Conservation (phyloP, 2,888 invertebrate genomes). For the Amblyjoppa proteus region DNA sequence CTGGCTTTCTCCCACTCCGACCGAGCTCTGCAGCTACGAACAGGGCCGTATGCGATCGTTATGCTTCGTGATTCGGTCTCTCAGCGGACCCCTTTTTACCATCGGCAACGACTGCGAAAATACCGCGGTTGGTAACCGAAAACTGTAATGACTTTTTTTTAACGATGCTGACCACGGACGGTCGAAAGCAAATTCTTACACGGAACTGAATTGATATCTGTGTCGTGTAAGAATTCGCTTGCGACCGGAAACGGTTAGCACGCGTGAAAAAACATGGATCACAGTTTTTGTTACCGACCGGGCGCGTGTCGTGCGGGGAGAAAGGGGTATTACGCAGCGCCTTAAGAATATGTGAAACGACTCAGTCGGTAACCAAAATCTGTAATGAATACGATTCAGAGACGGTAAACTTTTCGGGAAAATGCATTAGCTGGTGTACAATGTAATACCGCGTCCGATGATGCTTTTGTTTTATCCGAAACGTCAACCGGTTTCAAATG, state of each 20-base stretch:
- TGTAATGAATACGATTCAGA: no score
- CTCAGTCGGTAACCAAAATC: no score
- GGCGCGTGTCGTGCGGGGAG: no score
- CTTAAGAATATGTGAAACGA: no score
- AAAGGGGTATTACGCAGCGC: no score
- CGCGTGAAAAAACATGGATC: not conserved
- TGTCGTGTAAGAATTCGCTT: not conserved
- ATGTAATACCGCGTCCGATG: no score
- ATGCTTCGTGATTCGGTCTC: not conserved
- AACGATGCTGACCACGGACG: no score
- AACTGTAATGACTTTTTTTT: not conserved
- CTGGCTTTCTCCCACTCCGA: slow-evolving; percentile 47
- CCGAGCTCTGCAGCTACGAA: slow-evolving; percentile 13
- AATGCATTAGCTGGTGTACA: no score
- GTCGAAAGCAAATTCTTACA: not conserved
- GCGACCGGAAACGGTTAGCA: not conserved
- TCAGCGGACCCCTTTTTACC: slow-evolving; percentile 6
- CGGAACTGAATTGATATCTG: not conserved
- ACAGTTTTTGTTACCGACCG: not conserved
- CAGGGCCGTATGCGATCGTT: slow-evolving; percentile 57
- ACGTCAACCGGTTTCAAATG: no score
- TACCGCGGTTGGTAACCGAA: not conserved
- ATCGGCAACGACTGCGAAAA: not conserved
- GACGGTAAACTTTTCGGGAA: no score
- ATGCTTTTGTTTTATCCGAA: no score